These are phyloP conservation scores for Ophonus ardosiacus DNA, from an alignment of 2,888 invertebrate genomes.

Conservation along the genomic window DNA sequence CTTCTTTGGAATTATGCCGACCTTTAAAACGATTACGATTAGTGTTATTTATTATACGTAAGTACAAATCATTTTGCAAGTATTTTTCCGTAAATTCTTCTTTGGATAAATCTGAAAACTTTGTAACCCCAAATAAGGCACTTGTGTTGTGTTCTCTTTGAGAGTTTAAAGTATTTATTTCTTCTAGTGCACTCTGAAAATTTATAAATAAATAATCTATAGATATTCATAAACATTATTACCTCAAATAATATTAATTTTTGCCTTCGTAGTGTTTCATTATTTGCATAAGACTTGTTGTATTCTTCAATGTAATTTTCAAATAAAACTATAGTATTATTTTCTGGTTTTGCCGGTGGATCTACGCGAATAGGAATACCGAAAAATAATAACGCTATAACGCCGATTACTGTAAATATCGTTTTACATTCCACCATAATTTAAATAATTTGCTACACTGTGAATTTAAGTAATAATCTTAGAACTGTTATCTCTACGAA, in stretches of 20 bases:
- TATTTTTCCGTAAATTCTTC: conserved; percentile 77
- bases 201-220: conserved; percentile 66
- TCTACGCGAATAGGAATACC: conserved; percentile 76
- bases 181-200: conserved; percentile 76
- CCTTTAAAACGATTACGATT: neutral
- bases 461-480: neutral
- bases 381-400: conserved; percentile 75
- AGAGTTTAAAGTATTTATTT: conserved; percentile 76
- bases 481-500: neutral
- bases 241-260: conserved; percentile 71
- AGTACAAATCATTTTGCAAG: conserved; percentile 72
- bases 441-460: neutral
- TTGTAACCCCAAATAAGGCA: conserved; percentile 80
- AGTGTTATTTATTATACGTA: conserved; percentile 42
- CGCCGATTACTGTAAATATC: conserved; percentile 70
- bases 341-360: conserved; percentile 65
- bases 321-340: conserved; percentile 73
- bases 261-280: conserved; percentile 71
- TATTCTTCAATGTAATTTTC: conserved; percentile 75
- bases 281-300: conserved; percentile 77
- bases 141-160: conserved; percentile 73
- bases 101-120: conserved; percentile 80
- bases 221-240: conserved; percentile 50
- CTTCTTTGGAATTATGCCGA: conserved; percentile 52
- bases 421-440: conserved; percentile 72